Base-by-base conservation (phyloP, 2,888 invertebrate genomes). In the Cerceris rybyensis region DNA sequence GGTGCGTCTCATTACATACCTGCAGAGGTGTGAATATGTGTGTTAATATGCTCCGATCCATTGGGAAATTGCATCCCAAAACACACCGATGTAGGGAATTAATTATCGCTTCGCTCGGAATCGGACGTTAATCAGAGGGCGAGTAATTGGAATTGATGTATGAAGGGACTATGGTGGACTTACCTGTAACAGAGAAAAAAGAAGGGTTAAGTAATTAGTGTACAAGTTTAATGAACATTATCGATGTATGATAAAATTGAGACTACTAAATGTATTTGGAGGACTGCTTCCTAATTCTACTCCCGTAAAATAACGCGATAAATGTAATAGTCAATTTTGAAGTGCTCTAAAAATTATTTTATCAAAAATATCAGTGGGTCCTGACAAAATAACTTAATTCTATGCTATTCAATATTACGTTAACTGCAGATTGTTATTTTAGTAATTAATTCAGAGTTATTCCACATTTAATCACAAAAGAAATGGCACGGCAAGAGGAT, bases 141-240 rank as follows among this genome's bases (percentile, higher is more conserved):
- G 42, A 71, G 65, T 84, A 84, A 83, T 82, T 77, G 72, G 59
- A 75, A 70, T 72, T 55, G 68, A 69, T 58, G 74, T 46, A 9
- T n/a, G 41, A 52, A 39, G 39, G 41, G 8, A 7, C 17, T 17
- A 28, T 43, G 14, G 60, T n/a, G 46, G 73, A 84, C 88, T 88
- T 87, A 88, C 88, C 87, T 88, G 83, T 1, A 88, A 88, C 71
- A 75, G 63, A 74, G 77, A 81, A 70, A 72, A 80, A 17, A 72
- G 57, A 61, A 60, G 28, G 11, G 46, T 14, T 43, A 17, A 72
- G 68, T 58, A 50, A 58, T 60, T 54, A 7, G 5, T n/a, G 14
- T 7, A 52, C 9, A 7, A 52, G 14, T 7, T 7, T 52, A 52
- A 13, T 2, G 7, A n/a, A 7, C 52, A 14, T n/a, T 9, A n/a